Conservation (phyloP, 2,888 invertebrate genomes). For the Philereme transversata region DNA sequence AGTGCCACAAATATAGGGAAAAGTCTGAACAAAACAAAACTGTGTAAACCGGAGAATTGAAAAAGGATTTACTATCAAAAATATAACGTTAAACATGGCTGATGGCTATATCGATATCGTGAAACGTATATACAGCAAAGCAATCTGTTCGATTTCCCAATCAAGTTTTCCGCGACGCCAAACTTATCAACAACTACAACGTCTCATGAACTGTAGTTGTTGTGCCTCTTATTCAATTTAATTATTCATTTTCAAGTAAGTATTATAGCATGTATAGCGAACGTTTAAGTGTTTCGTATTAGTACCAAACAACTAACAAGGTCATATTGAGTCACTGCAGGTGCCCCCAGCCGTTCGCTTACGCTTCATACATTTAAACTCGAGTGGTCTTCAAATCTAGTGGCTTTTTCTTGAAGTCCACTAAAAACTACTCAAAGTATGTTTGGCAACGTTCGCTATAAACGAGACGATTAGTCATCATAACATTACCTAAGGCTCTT, state of each 20-base stretch:
- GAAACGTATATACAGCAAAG: too few relatives aligned
- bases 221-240: slow-evolving; percentile 37
- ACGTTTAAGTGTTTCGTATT: slow-evolving; percentile 62
- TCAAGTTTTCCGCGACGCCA: slow-evolving; percentile 27
- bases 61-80: too few relatives aligned
- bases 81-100: too few relatives aligned
- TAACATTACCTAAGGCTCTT: background rate
- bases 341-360: slow-evolving; percentile 52
- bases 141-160: slow-evolving; percentile 10
- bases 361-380: slow-evolving; percentile 38
- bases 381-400: slow-evolving; percentile 44
- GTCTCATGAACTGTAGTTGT: background rate
- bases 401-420: slow-evolving; percentile 34
- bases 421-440: slow-evolving; percentile 31
- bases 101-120: too few relatives aligned
- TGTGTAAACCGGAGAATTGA: too few relatives aligned
- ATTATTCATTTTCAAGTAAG: slow-evolving; percentile 43
- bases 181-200: background rate
- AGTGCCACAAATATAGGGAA: too few relatives aligned
- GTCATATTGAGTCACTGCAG: slow-evolving; percentile 71
- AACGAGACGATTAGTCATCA: slow-evolving; percentile 1
- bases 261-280: slow-evolving; percentile 45
- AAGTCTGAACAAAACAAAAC: too few relatives aligned
- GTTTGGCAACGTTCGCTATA: slow-evolving; percentile 7
- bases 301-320: slow-evolving; percentile 50